These are phyloP conservation scores for Catocala sponsa DNA, from an alignment of 2,888 invertebrate genomes.

Conservation along the genomic window DNA sequence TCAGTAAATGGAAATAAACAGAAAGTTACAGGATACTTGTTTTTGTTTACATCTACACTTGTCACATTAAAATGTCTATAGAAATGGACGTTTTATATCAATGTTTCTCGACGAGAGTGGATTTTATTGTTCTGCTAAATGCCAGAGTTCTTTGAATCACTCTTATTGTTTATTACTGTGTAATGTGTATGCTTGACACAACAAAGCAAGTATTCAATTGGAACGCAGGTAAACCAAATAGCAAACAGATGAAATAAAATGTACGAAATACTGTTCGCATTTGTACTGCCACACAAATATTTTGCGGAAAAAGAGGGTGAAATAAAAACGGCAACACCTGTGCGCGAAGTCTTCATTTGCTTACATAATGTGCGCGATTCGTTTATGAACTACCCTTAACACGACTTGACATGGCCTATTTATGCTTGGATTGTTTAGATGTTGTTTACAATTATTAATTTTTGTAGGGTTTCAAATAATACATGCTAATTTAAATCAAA, in stretches of 20 bases:
- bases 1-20: too few relatives aligned
- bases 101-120: too few relatives aligned
- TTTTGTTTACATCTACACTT: too few relatives aligned
- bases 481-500: too few relatives aligned
- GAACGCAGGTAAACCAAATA: not conserved
- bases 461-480: too few relatives aligned
- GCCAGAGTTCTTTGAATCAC: too few relatives aligned
- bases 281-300: slow-evolving; percentile 8
- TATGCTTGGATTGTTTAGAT: not conserved
- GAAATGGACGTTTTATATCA: too few relatives aligned
- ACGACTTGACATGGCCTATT: not conserved
- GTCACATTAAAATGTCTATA: too few relatives aligned
- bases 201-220: not conserved
- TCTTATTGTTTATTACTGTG: too few relatives aligned
- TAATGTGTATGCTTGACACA: too few relatives aligned
- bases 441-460: not conserved
- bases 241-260: not conserved
- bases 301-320: not conserved
- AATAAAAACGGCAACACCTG: slow-evolving; percentile 6
- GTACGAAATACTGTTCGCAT: slow-evolving; percentile 7
- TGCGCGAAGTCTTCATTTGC: slow-evolving; percentile 5
- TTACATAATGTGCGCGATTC: slow-evolving; percentile 10
- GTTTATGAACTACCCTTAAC: not conserved
- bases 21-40: too few relatives aligned
- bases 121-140: too few relatives aligned